Evolutionary conservation across 2,888 invertebrate genomes (phyloP).

Genomic region (Siphlonurus alternatus): DNA sequence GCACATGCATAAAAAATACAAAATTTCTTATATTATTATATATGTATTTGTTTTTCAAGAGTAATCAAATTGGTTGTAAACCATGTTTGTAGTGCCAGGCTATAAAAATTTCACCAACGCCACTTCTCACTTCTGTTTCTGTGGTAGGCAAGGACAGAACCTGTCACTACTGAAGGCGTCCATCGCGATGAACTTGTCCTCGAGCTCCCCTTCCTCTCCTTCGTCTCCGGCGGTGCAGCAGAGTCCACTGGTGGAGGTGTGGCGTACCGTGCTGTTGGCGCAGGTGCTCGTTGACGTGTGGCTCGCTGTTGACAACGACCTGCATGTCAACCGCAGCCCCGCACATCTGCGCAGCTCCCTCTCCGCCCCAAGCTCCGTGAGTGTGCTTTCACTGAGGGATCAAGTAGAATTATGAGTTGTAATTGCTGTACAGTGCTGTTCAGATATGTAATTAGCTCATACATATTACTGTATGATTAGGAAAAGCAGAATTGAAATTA

Average conservation of each 20-base stretch:
- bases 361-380: not conserved
- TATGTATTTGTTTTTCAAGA: too few relatives aligned
- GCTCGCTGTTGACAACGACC: constrained; percentile 28
- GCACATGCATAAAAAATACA: too few relatives aligned
- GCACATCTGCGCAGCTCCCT: not conserved
- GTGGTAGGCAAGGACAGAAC: not conserved
- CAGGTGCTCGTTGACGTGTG: constrained; percentile 72
- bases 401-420: not conserved
- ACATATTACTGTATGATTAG: too few relatives aligned
- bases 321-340: not conserved
- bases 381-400: not conserved
- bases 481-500: too few relatives aligned
- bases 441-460: too few relatives aligned
- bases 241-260: constrained; percentile 41
- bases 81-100: too few relatives aligned
- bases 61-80: too few relatives aligned
- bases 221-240: constrained; percentile 11
- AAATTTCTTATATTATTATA: too few relatives aligned
- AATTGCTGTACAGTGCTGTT: too few relatives aligned
- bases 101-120: too few relatives aligned
- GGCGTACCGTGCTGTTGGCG: constrained; percentile 71
- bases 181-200: not conserved
- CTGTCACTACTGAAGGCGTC: not conserved
- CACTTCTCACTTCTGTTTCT: not conserved
- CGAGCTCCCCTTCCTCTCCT: constrained; percentile 7